Evolutionary conservation across 2,888 invertebrate genomes (phyloP), one percentile per base, ranked within the genome.

Genomic region (Brachyptera putata): DNA sequence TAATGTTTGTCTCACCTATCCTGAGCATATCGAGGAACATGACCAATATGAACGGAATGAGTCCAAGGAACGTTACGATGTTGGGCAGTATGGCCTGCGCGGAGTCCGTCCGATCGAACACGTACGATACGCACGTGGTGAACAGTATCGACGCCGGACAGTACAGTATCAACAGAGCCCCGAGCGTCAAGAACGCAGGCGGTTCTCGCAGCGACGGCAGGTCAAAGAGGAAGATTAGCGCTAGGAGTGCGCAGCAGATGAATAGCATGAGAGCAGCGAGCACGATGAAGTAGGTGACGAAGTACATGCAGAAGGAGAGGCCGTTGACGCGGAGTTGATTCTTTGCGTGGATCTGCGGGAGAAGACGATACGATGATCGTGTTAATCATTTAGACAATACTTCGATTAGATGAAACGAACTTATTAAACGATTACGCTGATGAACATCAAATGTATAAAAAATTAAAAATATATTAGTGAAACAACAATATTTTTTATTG

Each of bases 251-350:
- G 1, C 80, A 76, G 67, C 83, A 84, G 62, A 87, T 85, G 57
- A 88, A 73, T 36, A 84, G 69, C 83, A 89, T 86, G 64, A 89
- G 78, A 30, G 80, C 80, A 48, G 83, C 81, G 49, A 90, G 77
- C 7, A 91, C 85, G 22, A 87, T 80, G 71, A 89, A 86, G 71
- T 88, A 88, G 0, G 87, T 85, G 11, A 84, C 73, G 73, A 88
- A 89, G 72, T 89, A 89, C 80, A 87, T 82, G 66, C 78, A 78
- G 74, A 87, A 86, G 0, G 86, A 84, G 16, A 92, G 75, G 0
- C 92, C 91, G 71, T 91, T 89, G 16, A 91, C 88, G 14, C 91
- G 79, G 30, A 92, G 77, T 71, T 90, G 90, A 72, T 90, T 90
- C 72, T 89, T 87, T 1, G 89, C 86, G 77, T 87, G 87, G 61